Evolutionary conservation across 2,113 vertebrate genomes (phyloP).

Genomic region (rat (Rattus norvegicus)): DNA sequence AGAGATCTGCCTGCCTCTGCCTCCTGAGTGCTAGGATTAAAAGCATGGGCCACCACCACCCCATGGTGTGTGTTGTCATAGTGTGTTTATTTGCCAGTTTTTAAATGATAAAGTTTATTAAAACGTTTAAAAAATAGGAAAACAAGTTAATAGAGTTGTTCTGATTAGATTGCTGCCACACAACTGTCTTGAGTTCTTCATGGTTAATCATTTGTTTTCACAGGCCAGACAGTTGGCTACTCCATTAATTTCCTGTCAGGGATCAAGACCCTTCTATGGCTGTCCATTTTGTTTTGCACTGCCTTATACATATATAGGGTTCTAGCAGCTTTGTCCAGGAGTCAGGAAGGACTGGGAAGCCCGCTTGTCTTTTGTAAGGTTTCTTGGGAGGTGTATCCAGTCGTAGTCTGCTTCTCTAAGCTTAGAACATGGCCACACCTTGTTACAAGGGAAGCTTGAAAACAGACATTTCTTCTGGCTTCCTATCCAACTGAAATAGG

Average conservation of each 20-base stretch:
- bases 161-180: slow-evolving; percentile 42
- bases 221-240: background rate
- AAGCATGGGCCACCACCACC: background rate
- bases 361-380: slow-evolving; percentile 34
- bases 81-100: background rate
- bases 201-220: slow-evolving; percentile 47
- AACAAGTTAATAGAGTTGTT: slow-evolving; percentile 1
- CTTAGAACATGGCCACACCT: slow-evolving; percentile 3
- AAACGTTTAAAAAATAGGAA: background rate
- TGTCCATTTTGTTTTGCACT: slow-evolving; percentile 1
- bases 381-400: background rate
- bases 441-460: slow-evolving; percentile 23
- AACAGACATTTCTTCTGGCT: slow-evolving; percentile 35
- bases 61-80: background rate
- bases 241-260: background rate
- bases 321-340: background rate
- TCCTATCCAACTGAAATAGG: slow-evolving; percentile 16
- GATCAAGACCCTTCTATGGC: background rate
- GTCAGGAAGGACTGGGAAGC: slow-evolving; percentile 34
- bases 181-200: background rate
- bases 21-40: background rate
- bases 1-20: background rate
- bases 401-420: background rate
- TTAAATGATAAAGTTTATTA: background rate
- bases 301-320: background rate